A percentile compares a stretch with the other conserved stretches of the same genome.
phyloP scores from a whole-genome alignment of 2,113 vertebrate species.

The Nerophis lumbriciformis region DNA sequence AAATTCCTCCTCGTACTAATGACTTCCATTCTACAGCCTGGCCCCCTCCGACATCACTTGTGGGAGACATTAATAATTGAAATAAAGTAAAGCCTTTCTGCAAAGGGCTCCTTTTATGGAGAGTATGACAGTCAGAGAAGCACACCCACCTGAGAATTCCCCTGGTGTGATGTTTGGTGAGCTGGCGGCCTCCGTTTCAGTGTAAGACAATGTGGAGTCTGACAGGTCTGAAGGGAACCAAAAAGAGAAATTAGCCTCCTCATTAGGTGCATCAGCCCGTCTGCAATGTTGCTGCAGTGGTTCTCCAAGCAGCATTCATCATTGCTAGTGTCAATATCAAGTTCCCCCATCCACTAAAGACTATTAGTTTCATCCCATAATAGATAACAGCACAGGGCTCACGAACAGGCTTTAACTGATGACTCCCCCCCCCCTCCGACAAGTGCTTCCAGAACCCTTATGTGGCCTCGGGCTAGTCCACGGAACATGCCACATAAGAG shows the following conservation, averaged over 20 bases:
- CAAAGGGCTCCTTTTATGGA: conserved; percentile 14
- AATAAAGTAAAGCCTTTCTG: conserved; percentile 16
- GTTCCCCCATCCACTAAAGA: conserved; percentile 12
- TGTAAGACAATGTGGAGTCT: conserved; percentile 99
- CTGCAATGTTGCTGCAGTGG: conserved; percentile 4
- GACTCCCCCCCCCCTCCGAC: conserved; percentile 5
- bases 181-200: conserved; percentile 95
- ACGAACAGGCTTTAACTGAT: conserved; percentile 28
- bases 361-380: conserved; percentile 10
- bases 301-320: neutral
- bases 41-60: conserved; percentile 2
- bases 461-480: conserved; percentile 27
- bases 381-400: conserved; percentile 16
- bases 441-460: conserved; percentile 32
- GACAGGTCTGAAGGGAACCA: conserved; percentile 81
- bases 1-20: neutral
- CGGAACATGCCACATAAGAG: conserved; percentile 80
- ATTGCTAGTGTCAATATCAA: conserved; percentile 10
- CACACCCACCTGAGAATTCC: conserved; percentile 92
- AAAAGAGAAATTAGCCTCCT: conserved; percentile 25
- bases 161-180: conserved; percentile 84
- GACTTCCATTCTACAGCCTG: conserved; percentile 11
- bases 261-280: conserved; percentile 5
- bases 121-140: conserved; percentile 14
- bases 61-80: conserved; percentile 18